Evolutionary conservation across 2,797 vertebrate species (phyloP).

Genomic region (Sebastes oblongus): DNA sequence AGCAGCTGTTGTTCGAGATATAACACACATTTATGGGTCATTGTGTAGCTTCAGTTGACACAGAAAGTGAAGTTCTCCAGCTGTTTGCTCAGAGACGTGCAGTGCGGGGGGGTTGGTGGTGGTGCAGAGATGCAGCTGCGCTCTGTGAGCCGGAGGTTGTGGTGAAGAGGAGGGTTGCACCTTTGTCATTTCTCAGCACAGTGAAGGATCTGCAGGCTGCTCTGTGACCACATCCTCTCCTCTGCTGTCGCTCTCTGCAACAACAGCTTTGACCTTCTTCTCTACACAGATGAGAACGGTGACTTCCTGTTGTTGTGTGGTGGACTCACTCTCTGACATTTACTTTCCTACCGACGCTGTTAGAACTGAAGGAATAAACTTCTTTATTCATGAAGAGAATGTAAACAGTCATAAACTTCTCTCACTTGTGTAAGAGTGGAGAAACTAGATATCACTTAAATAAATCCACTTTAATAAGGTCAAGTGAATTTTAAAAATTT

Average conservation of each 20-base stretch:
- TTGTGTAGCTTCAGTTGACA: conserved; percentile 41
- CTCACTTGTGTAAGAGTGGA: neutral
- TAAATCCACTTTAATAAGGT: no score
- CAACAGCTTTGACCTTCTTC: conserved; percentile 39
- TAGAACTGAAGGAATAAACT: neutral
- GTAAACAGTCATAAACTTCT: neutral
- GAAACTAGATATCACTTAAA: neutral
- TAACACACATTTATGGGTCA: neutral
- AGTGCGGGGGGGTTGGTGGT: neutral
- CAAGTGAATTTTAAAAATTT: neutral
- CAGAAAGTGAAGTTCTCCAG: conserved; percentile 15
- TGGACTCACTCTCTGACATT: neutral
- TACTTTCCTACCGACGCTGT: neutral
- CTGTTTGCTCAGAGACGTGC: conserved; percentile 30
- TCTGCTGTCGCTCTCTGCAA: conserved; percentile 24
- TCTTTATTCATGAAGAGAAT: neutral
- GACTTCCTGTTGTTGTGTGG: conserved; percentile 41
- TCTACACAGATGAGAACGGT: neutral
- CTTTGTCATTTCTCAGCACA: conserved; percentile 26
- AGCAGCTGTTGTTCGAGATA: neutral
- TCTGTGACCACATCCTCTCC: conserved; percentile 72
- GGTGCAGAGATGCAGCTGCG: conserved; percentile 57
- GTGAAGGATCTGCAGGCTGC: conserved; percentile 27
- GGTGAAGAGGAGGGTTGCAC: conserved; percentile 44
- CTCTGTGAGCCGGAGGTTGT: conserved; percentile 23